Percentiles rank a stretch among this genome's conserved stretches.
Conservation (phyloP, 2,797 vertebrate species). For the Holocentrus rufus region DNA sequence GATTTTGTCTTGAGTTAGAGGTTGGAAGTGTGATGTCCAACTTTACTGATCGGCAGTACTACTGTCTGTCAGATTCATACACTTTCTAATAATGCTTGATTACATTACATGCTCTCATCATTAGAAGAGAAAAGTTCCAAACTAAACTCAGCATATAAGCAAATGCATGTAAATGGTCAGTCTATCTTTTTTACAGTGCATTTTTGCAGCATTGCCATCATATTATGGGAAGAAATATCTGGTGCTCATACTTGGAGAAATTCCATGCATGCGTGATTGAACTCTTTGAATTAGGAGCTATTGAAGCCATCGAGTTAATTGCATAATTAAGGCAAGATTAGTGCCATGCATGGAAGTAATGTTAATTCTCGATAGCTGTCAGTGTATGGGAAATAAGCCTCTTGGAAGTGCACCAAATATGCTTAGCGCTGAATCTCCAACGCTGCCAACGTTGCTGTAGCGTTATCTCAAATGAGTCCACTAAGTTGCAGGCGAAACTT, state of each 20-base stretch:
- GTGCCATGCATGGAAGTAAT: constrained; percentile 61
- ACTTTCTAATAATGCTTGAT: neutral
- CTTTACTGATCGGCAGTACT: neutral
- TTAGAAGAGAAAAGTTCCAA: constrained; percentile 3
- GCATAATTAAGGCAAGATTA: constrained; percentile 76
- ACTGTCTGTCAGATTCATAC: neutral
- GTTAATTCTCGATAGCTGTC: constrained; percentile 56
- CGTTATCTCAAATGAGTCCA: constrained; percentile 25
- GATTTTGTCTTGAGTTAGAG: neutral
- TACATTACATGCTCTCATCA: neutral
- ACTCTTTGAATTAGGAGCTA: constrained; percentile 42
- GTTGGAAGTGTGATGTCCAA: constrained; percentile 3
- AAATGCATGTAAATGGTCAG: neutral
- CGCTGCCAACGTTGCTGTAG: constrained; percentile 12
- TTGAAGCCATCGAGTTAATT: constrained; percentile 65
- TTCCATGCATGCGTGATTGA: constrained; percentile 9
- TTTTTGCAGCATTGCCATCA: neutral
- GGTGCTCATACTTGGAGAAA: constrained; percentile 19
- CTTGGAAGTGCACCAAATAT: constrained; percentile 44
- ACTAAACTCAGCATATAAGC: constrained; percentile 1
- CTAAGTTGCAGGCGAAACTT: constrained; percentile 56
- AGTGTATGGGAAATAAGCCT: constrained; percentile 44
- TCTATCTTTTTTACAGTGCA: neutral
- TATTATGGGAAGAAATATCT: neutral
- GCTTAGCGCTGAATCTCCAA: constrained; percentile 27